A percentile compares a stretch with the other conserved stretches of the same genome.
Conservation (phyloP, 2,113 vertebrate species). For the Corydoras maculifer region DNA sequence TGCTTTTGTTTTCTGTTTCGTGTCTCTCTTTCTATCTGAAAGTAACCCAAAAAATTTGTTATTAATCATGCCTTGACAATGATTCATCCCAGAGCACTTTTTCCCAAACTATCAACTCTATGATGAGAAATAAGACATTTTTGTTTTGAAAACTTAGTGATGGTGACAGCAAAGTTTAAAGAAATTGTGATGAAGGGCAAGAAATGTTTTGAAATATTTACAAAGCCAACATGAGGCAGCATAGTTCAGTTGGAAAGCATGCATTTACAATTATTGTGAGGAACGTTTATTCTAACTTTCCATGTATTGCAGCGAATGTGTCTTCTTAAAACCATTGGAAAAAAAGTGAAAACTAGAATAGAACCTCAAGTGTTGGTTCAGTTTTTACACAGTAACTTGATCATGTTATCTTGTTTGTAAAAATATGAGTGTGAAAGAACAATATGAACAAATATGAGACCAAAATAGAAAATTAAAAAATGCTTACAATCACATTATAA, state of each 20-base stretch:
- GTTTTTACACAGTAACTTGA: background rate
- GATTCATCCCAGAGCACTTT: background rate
- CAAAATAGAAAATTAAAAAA: too few species aligned
- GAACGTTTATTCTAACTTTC: background rate
- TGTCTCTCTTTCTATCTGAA: background rate
- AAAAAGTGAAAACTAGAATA: background rate
- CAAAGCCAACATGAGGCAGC: background rate
- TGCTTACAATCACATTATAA: background rate
- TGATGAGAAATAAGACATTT: background rate
- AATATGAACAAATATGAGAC: too few species aligned
- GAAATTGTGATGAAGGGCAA: background rate
- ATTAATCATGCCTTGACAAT: slow-evolving; percentile 16
- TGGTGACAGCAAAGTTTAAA: slow-evolving; percentile 5
- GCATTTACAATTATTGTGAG: background rate
- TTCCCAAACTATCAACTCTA: background rate
- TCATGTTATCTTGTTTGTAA: too few species aligned
- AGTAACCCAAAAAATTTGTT: slow-evolving; percentile 11
- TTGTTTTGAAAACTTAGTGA: background rate
- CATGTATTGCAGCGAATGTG: background rate
- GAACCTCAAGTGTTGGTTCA: background rate
- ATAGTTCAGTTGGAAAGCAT: background rate
- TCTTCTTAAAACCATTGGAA: background rate
- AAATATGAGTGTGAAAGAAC: too few species aligned
- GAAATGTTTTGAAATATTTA: background rate
- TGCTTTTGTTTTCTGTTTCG: slow-evolving; percentile 17